phyloP scores from a whole-genome alignment of 1,140 invertebrate species.

The Luehdorfia chinensis region DNA sequence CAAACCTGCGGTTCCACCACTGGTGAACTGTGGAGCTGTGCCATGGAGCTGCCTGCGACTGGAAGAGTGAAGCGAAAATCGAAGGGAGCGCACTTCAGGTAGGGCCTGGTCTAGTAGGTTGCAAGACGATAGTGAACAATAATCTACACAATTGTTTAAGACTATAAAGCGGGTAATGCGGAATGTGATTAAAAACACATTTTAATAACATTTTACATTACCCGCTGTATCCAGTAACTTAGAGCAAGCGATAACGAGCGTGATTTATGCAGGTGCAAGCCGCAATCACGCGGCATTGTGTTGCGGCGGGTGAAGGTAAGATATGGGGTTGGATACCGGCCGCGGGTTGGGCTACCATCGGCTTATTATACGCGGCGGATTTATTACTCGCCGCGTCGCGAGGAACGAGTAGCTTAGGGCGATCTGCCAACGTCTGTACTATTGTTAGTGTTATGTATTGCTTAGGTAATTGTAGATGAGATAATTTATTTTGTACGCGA shows the following conservation, averaged over 20 bases:
- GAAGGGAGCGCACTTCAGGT: too few relatives aligned
- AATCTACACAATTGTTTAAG: too few relatives aligned
- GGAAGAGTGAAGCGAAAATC: too few relatives aligned
- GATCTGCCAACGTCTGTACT: slow-evolving; percentile 16
- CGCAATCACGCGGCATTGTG: slow-evolving; percentile 68
- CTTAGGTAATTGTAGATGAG: slow-evolving; percentile 11
- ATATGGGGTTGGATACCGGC: slow-evolving; percentile 19
- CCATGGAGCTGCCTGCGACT: too few relatives aligned
- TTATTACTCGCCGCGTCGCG: slow-evolving; percentile 9
- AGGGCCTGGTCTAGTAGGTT: too few relatives aligned
- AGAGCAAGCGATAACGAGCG: slow-evolving; percentile 33
- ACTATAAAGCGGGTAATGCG: too few relatives aligned
- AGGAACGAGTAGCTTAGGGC: slow-evolving; percentile 12
- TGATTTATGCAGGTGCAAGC: slow-evolving; percentile 66
- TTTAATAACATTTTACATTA: too few relatives aligned
- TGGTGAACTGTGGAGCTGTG: too few relatives aligned
- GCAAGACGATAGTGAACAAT: too few relatives aligned
- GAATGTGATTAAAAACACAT: too few relatives aligned
- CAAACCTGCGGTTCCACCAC: too few relatives aligned
- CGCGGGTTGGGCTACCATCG: slow-evolving; percentile 27
- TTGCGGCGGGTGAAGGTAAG: slow-evolving; percentile 21
- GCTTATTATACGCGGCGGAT: slow-evolving; percentile 22
- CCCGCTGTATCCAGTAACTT: slow-evolving; percentile 21
- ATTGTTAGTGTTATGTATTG: slow-evolving; percentile 17
- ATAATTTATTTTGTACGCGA: slow-evolving; percentile 11